A percentile compares a stretch with the other conserved stretches of the same genome.
Conservation (phyloP, 1,140 invertebrate genomes). For the Drosophila leontia region DNA sequence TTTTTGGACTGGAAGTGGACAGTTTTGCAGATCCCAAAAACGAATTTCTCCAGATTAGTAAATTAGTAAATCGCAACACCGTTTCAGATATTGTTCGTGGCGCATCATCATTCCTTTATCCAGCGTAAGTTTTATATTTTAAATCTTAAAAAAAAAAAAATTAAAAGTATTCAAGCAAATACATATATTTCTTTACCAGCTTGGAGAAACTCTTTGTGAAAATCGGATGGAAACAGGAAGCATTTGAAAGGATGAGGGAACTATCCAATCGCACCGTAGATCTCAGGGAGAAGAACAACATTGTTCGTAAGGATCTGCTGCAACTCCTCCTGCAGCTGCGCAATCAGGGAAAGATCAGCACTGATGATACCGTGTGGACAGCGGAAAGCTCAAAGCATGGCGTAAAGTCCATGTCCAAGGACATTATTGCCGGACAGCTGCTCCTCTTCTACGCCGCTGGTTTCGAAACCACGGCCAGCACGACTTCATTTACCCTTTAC, state of each 20-base stretch:
- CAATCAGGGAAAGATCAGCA: slow-evolving; percentile 82
- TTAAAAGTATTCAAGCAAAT: neutral
- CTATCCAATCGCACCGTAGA: slow-evolving; percentile 86
- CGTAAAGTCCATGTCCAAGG: slow-evolving; percentile 81
- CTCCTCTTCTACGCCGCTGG: slow-evolving; percentile 89
- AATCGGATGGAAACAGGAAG: slow-evolving; percentile 47
- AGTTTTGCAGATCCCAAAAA: slow-evolving; percentile 78
- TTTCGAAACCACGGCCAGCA: slow-evolving; percentile 89
- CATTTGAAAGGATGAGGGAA: slow-evolving; percentile 34
- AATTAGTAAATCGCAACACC: slow-evolving; percentile 14
- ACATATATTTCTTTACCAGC: neutral
- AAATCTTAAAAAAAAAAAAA: neutral
- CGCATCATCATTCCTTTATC: slow-evolving; percentile 62
- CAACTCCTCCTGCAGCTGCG: slow-evolving; percentile 86
- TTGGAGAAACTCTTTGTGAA: slow-evolving; percentile 56
- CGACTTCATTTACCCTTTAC: slow-evolving; percentile 87
- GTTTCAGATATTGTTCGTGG: slow-evolving; percentile 33
- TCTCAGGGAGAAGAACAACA: slow-evolving; percentile 85
- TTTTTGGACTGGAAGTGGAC: slow-evolving; percentile 84
- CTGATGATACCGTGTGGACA: slow-evolving; percentile 65
- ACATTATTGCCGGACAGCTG: slow-evolving; percentile 86
- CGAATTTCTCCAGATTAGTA: slow-evolving; percentile 62
- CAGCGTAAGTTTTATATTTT: slow-evolving; percentile 47
- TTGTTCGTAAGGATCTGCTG: slow-evolving; percentile 86
- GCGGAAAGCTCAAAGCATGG: slow-evolving; percentile 45